Conservation (phyloP, 1,140 invertebrate genomes). For the Brachionus angularis region DNA sequence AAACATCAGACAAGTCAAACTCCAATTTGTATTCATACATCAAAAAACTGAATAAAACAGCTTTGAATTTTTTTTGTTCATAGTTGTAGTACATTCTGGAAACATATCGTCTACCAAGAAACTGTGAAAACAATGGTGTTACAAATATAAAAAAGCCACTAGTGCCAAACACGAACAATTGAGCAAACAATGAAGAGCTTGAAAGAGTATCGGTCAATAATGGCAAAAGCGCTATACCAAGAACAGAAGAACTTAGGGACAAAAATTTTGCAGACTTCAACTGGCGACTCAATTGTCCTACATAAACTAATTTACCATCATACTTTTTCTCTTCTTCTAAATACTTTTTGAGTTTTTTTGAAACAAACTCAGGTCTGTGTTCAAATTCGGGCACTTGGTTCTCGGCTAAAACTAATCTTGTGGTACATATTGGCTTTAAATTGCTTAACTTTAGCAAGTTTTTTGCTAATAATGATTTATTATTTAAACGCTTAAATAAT, state of each 20-base stretch:
- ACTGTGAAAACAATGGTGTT: constrained; percentile 34
- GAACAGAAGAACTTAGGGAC: constrained; percentile 12
- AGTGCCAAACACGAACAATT: constrained; percentile 41
- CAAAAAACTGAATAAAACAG: constrained; percentile 34
- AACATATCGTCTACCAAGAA: constrained; percentile 19
- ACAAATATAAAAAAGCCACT: constrained; percentile 37
- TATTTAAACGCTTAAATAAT: too few relatives aligned
- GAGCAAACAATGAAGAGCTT: constrained; percentile 2
- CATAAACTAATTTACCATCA: constrained; percentile 41
- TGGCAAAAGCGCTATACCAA: constrained; percentile 35
- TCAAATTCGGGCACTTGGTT: too few relatives aligned
- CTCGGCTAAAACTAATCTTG: too few relatives aligned
- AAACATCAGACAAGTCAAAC: constrained; percentile 5
- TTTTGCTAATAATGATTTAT: too few relatives aligned
- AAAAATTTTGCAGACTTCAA: constrained; percentile 27
- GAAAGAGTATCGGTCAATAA: constrained; percentile 15
- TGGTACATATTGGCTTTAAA: too few relatives aligned
- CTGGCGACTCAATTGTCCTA: constrained; percentile 21
- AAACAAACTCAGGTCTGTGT: neutral
- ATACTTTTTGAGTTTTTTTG: constrained; percentile 23
- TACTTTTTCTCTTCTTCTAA: constrained; percentile 42
- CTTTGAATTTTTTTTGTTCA: constrained; percentile 38
- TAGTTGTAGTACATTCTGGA: constrained; percentile 38
- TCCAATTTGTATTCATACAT: constrained; percentile 35
- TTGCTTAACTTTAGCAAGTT: too few relatives aligned